Percentiles rank a stretch among this genome's conserved stretches.
These are phyloP conservation scores for Rhabdomys pumilio DNA, from an alignment of 2,797 vertebrate species.

Conservation along the genomic window DNA sequence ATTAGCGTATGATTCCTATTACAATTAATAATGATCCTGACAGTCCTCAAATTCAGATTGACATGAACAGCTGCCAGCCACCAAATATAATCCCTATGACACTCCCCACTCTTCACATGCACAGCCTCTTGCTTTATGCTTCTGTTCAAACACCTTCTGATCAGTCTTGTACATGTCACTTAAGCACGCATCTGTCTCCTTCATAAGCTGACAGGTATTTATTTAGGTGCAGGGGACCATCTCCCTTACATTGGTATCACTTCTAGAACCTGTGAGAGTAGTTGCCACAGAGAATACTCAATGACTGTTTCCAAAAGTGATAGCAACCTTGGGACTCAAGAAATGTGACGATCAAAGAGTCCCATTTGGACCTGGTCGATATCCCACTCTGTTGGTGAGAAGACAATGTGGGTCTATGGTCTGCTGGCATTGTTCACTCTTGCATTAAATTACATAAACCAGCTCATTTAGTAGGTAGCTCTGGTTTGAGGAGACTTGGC, in stretches of 20 bases:
- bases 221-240: constrained; percentile 53
- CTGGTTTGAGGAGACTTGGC: constrained; percentile 58
- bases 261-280: background rate
- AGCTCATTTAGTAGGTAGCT: constrained; percentile 41
- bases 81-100: constrained; percentile 16
- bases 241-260: constrained; percentile 25
- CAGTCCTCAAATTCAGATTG: background rate
- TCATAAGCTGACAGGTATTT: constrained; percentile 58
- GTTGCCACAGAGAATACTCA: background rate
- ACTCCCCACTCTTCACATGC: background rate
- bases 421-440: constrained; percentile 62
- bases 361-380: constrained; percentile 61
- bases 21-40: constrained; percentile 38
- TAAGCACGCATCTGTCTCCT: constrained; percentile 39
- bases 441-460: constrained; percentile 59
- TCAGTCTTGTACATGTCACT: background rate
- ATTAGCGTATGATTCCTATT: background rate
- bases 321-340: constrained; percentile 48
- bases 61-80: constrained; percentile 23
- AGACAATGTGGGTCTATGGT: constrained; percentile 38
- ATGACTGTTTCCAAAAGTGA: constrained; percentile 42
- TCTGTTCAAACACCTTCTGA: constrained; percentile 7
- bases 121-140: background rate
- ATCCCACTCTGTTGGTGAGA: constrained; percentile 54
- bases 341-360: constrained; percentile 47